Conservation (phyloP, 2,888 invertebrate species). For the Hyposoter dolosus region DNA sequence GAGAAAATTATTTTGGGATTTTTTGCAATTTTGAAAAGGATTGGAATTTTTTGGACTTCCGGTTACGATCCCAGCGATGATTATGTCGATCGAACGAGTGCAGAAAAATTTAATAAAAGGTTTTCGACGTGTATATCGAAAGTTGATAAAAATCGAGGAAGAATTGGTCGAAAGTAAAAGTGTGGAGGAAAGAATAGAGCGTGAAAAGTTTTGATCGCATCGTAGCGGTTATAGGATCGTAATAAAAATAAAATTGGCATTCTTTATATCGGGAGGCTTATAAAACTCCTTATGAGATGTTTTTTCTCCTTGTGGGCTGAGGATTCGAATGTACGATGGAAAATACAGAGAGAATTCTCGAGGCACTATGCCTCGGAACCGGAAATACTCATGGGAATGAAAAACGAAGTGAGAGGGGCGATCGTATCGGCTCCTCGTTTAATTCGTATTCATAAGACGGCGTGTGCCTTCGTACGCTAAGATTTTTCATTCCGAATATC, state of each 20-base stretch:
- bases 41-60: neutral
- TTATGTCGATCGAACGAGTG: neutral
- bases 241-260: constrained; percentile 15
- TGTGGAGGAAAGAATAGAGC: neutral
- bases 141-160: constrained; percentile 6
- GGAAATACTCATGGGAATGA: constrained; percentile 60
- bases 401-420: constrained; percentile 27
- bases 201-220: constrained; percentile 7
- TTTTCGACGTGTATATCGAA: neutral
- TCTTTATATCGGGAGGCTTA: constrained; percentile 5
- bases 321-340: neutral
- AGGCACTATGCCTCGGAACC: constrained; percentile 47
- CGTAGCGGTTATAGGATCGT: constrained; percentile 20
- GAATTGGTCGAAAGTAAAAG: constrained; percentile 18
- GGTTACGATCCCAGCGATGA: no score
- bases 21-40: neutral
- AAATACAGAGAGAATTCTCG: constrained; percentile 23
- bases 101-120: neutral
- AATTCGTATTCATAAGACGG: constrained; percentile 60
- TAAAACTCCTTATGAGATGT: constrained; percentile 21
- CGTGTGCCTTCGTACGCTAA: constrained; percentile 47
- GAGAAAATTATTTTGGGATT: neutral
- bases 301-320: neutral
- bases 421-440: constrained; percentile 31
- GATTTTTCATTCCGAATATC: constrained; percentile 52